Percentiles rank a stretch among this genome's conserved stretches.
phyloP scores from a whole-genome alignment of 37 sponge, comb jelly and placozoan species.

The Beroe forskalii region DNA sequence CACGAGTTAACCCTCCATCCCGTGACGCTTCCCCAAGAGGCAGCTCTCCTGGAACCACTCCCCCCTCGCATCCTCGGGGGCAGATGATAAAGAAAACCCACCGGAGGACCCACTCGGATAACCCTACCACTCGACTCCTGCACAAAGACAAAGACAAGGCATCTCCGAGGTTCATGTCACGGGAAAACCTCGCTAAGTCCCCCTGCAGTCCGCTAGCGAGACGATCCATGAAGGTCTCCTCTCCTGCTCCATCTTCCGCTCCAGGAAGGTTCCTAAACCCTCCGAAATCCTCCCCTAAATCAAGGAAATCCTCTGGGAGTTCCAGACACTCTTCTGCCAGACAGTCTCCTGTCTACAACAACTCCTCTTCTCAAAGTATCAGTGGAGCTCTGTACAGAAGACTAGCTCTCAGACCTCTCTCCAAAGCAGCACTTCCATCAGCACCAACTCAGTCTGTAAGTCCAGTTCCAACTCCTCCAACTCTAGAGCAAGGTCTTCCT shows the following conservation, averaged over 20 bases:
- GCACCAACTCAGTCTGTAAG: neutral
- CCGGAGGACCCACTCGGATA: slow-evolving; percentile 10
- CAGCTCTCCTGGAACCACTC: neutral
- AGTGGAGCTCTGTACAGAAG: neutral
- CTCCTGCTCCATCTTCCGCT: neutral
- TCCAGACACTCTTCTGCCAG: neutral
- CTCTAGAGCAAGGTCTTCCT: neutral
- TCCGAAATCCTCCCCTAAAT: neutral
- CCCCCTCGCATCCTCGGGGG: neutral
- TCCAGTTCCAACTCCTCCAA: neutral
- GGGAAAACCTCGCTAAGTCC: neutral
- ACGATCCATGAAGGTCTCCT: neutral
- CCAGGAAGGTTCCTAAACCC: neutral
- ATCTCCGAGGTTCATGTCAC: neutral
- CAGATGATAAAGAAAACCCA: neutral
- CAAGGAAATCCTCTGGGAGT: neutral
- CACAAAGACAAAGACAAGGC: neutral
- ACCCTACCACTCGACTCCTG: neutral
- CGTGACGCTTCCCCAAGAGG: too few species aligned
- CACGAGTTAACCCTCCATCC: neutral
- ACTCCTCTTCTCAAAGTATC: too few species aligned
- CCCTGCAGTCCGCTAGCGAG: neutral
- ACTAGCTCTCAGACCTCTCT: neutral
- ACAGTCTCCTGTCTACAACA: neutral
- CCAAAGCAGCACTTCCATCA: too few species aligned